Evolutionary conservation across 2,113 vertebrate genomes (phyloP), one percentile per base, ranked within the genome.

Genomic region (Oostethus manadensis): DNA sequence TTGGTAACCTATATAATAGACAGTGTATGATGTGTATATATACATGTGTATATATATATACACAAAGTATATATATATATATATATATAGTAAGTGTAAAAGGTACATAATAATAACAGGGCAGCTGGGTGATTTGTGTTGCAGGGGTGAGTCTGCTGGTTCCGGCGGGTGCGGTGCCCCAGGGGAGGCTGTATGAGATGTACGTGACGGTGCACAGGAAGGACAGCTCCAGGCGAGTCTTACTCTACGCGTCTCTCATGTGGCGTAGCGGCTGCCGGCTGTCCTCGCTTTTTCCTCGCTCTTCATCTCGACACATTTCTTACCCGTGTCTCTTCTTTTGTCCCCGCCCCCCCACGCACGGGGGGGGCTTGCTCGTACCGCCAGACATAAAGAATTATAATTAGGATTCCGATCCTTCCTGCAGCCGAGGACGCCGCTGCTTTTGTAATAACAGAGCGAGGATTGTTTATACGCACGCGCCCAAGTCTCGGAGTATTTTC

Each of bases 121-220:
- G 13, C 38, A 40, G 13, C 11, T 4, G 38, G 10, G 38, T 42
- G 1, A 42, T 46, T 7, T 56, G 54, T 53, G 58, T 55, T 71
- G 64, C 90, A 99, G 96, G 96, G 79, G 93, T 99, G 61, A 98
- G 96, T 79, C 87, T 99, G 91, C 88, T 98, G 92, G 96, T 98
- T 81, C 96, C 96, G 63, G 94, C 95, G 0, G 97, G 97, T 49
- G 94, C 94, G 0, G 84, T 99, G 87, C 97, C 97, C 79, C 94
- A 94, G 86, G 97, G 97, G 26, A 87, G 97, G 80, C 93, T 94
- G 71, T 99, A 97, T 55, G 97, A 99, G 88, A 97, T 99, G 96
- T 98, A 95, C 79, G 91, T 99, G 91, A 97, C 95, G 26, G 94
- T 99, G 67, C 95, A 98, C 90, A 94, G 97, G 85, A 98, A 94